Evolutionary conservation across 1,140 invertebrate genomes (phyloP).

Genomic region (Bombus breviceps): DNA sequence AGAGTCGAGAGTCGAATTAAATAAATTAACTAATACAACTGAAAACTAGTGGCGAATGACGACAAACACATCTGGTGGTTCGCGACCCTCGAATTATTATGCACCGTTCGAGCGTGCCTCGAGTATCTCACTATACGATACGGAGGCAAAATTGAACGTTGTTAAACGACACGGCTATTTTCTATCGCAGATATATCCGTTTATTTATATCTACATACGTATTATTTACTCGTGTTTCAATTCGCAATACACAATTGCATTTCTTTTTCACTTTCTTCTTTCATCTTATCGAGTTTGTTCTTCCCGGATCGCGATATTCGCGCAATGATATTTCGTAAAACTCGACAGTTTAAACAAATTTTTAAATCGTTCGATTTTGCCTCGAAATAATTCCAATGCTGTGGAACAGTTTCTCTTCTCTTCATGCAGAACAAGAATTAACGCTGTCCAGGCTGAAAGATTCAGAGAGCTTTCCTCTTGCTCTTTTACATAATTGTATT

Average conservation of each 20-base stretch:
- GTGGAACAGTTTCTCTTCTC: background rate
- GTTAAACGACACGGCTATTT: background rate
- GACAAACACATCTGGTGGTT: constrained; percentile 14
- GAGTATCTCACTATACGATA: constrained; percentile 29
- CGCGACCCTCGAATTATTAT: background rate
- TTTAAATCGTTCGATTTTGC: background rate
- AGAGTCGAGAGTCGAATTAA: background rate
- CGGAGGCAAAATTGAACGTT: constrained; percentile 16
- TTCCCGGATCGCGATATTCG: too few species aligned
- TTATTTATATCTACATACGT: background rate
- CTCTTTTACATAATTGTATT: too few species aligned
- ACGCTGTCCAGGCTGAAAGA: background rate
- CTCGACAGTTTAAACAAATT: background rate
- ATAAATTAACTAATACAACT: constrained; percentile 23
- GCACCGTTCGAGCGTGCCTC: constrained; percentile 20
- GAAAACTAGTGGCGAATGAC: background rate
- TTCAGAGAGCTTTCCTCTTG: background rate
- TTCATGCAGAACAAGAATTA: background rate
- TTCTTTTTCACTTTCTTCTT: background rate
- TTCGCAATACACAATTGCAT: background rate
- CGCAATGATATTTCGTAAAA: too few species aligned
- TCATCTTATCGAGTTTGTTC: background rate
- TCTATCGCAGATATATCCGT: background rate
- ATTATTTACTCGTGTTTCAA: background rate
- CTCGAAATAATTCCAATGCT: background rate